These are phyloP conservation scores for Araneus ventricosus DNA, from an alignment of 1,140 invertebrate species.

Conservation along the genomic window DNA sequence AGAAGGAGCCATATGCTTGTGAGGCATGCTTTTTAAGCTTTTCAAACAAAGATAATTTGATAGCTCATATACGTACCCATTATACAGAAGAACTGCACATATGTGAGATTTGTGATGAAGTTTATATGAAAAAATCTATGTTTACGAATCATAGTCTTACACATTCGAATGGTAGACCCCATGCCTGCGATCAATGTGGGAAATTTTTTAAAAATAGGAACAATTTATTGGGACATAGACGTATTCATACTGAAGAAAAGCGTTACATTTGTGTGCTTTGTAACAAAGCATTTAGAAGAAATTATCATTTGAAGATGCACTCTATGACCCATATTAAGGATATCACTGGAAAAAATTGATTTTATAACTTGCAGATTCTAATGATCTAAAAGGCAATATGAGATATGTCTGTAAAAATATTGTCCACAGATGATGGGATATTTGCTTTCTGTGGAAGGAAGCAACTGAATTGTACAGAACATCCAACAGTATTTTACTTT, in stretches of 20 bases:
- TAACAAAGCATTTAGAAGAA: slow-evolving; percentile 11
- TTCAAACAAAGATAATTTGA: neutral
- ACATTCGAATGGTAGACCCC: neutral
- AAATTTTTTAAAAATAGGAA: neutral
- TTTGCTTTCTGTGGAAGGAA: too few relatives aligned
- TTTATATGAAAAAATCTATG: neutral
- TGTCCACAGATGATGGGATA: too few relatives aligned
- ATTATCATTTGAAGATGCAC: neutral
- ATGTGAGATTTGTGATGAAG: neutral
- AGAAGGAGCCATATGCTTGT: neutral
- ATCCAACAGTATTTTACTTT: too few relatives aligned
- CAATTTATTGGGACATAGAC: neutral
- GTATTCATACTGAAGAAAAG: neutral
- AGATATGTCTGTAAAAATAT: too few relatives aligned
- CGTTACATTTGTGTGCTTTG: neutral
- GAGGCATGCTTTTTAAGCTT: neutral
- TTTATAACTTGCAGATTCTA: too few relatives aligned
- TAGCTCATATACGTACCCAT: neutral
- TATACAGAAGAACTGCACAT: neutral
- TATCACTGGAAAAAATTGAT: too few relatives aligned
- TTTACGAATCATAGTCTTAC: neutral
- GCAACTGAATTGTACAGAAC: too few relatives aligned
- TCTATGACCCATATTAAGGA: neutral
- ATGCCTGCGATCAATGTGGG: neutral
- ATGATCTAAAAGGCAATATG: too few relatives aligned